Conservation (phyloP, 2,797 vertebrate genomes). For the Calcarius lapponicus region DNA sequence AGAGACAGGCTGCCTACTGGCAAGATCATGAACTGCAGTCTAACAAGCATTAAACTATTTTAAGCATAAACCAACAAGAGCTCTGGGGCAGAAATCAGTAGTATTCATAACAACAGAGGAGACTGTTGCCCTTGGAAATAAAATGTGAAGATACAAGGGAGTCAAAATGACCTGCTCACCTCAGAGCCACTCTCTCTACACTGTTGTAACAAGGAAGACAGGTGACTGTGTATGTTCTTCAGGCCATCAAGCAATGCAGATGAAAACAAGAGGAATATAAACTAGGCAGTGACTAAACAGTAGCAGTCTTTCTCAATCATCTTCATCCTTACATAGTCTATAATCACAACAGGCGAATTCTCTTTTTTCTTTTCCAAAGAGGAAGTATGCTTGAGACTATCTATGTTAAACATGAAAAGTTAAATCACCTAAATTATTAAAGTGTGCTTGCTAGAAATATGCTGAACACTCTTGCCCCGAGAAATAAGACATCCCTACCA, state of each 20-base stretch:
- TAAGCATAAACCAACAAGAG: background rate
- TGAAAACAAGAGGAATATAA: background rate
- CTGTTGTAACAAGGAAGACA: background rate
- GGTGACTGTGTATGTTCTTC: background rate
- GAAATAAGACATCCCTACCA: background rate
- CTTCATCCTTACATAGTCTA: background rate
- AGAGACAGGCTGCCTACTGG: background rate
- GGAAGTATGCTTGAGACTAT: background rate
- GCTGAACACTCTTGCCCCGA: background rate
- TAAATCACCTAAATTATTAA: background rate
- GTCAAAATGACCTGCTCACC: background rate
- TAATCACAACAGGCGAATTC: background rate
- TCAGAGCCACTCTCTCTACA: background rate
- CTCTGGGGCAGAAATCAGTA: background rate
- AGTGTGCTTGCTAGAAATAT: background rate
- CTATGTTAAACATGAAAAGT: background rate
- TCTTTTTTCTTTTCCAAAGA: background rate
- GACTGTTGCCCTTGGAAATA: background rate
- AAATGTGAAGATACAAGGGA: background rate
- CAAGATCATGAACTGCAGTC: background rate
- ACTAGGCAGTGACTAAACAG: background rate
- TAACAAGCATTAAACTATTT: background rate
- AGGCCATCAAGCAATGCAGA: background rate
- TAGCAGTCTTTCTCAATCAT: background rate
- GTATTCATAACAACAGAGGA: background rate